phyloP scores from a whole-genome alignment of 2,888 invertebrate genomes.

The Drosophila picticornis region DNA sequence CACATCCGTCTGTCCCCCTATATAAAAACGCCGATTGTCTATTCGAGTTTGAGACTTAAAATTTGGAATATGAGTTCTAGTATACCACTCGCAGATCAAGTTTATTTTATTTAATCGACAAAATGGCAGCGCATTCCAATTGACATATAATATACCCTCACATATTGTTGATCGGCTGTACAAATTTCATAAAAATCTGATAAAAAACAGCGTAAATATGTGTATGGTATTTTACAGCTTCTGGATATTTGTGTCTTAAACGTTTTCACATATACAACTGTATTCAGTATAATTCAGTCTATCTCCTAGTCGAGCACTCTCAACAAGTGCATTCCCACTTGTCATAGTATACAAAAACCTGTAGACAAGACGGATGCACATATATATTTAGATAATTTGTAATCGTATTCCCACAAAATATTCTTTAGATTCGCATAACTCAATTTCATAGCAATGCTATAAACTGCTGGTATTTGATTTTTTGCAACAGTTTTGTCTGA shows the following conservation, averaged over 20 bases:
- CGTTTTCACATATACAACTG: background rate
- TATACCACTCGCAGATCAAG: no score
- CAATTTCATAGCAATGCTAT: constrained; percentile 5
- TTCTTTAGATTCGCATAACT: constrained; percentile 2
- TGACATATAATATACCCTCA: background rate
- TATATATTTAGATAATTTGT: background rate
- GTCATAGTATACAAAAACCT: background rate
- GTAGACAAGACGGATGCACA: background rate
- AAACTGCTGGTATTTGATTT: constrained; percentile 5
- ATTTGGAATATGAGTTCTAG: background rate
- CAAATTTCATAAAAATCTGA: accelerated
- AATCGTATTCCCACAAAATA: background rate
- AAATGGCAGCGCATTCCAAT: background rate
- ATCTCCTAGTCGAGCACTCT: background rate
- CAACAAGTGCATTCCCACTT: background rate
- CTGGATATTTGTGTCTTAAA: background rate
- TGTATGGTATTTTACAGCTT: background rate
- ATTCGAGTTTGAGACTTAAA: background rate
- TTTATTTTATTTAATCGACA: no score
- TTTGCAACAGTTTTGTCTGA: background rate
- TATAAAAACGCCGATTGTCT: background rate
- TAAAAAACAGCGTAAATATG: accelerated
- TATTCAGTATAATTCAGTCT: background rate
- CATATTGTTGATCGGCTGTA: background rate
- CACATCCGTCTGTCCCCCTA: background rate